These are phyloP conservation scores for Sphecodes monilicornis DNA, from an alignment of 2,888 invertebrate species.

Conservation along the genomic window DNA sequence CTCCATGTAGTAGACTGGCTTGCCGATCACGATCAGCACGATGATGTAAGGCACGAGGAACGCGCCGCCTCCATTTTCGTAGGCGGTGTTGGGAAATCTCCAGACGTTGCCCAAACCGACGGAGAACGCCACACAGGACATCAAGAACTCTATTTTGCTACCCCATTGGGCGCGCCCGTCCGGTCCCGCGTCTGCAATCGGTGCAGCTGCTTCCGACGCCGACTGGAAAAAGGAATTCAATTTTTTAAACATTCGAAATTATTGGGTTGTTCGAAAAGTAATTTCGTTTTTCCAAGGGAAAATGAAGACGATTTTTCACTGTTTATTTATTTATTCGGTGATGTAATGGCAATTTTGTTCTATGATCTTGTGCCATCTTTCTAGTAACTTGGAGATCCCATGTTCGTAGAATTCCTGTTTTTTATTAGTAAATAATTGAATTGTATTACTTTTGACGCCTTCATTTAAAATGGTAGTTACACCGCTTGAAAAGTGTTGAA, in stretches of 20 bases:
- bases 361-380: too few species aligned
- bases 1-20: slow-evolving; percentile 94
- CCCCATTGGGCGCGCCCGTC: slow-evolving; percentile 85
- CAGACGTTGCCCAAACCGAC: slow-evolving; percentile 89
- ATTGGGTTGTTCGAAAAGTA: too few species aligned
- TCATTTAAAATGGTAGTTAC: too few species aligned
- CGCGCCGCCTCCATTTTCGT: slow-evolving; percentile 89
- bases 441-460: too few species aligned
- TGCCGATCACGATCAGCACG: slow-evolving; percentile 88
- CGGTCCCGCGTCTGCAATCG: neutral
- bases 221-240: neutral
- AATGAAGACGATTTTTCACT: too few species aligned
- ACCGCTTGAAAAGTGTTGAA: too few species aligned
- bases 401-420: too few species aligned
- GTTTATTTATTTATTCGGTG: too few species aligned
- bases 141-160: slow-evolving; percentile 87
- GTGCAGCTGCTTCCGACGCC: neutral
- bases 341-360: too few species aligned
- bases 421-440: too few species aligned
- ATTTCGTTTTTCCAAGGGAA: too few species aligned
- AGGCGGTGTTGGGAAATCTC: slow-evolving; percentile 88
- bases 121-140: slow-evolving; percentile 88
- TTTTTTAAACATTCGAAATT: neutral
- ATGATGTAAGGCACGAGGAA: slow-evolving; percentile 89
- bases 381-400: too few species aligned